Evolutionary conservation across 2,113 vertebrate species (phyloP), one percentile per base, ranked within the genome.

Genomic region (Menidia beryllina): DNA sequence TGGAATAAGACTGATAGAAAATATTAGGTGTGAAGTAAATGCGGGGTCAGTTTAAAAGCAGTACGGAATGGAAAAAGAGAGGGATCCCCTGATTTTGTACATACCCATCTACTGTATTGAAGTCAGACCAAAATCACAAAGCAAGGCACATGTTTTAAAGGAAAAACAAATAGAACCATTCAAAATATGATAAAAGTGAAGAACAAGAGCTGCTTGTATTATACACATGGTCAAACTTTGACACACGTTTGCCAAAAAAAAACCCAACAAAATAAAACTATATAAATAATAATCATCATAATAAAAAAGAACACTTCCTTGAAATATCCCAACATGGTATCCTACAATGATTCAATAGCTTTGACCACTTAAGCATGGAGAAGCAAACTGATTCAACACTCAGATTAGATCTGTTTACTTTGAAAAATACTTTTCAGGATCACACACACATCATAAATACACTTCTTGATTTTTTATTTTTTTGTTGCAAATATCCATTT

Each of bases 91-190:
- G 62, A 78, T 75, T 76, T 79, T 59, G 49, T 77, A 81, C 65
- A 83, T 77, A 90, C 68, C 80, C 86, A 87, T 85, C 81, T 79
- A 86, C 68, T 85, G 77, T 86, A 77, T 74, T 85, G 89, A 88
- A 81, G 74, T 91, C 75, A 84, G 84, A 79, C 83, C 81, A 90
- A 83, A 75, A 89, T 68, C 91, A 94, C 84, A 90, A 94, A 95
- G 94, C 95, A 97, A 98, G 96, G 96, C 96, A 97, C 96, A 91
- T 92, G 88, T 88, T 91, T 89, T 24, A 85, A 91, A 89, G 55
- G 72, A 93, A 88, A 86, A 65, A 67, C 43, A 41, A 69, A 79
- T n/a, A n/a, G n/a, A 90, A 87, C 51, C 61, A 92, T 80, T 78
- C 27, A 83, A 81, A 86, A 86, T 83, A 84, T 54, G 73, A 92